A percentile compares a stretch with the other conserved stretches of the same genome.
Evolutionary conservation across 2,797 vertebrate genomes (phyloP).

Genomic region (Eupleurogrammus muticus): DNA sequence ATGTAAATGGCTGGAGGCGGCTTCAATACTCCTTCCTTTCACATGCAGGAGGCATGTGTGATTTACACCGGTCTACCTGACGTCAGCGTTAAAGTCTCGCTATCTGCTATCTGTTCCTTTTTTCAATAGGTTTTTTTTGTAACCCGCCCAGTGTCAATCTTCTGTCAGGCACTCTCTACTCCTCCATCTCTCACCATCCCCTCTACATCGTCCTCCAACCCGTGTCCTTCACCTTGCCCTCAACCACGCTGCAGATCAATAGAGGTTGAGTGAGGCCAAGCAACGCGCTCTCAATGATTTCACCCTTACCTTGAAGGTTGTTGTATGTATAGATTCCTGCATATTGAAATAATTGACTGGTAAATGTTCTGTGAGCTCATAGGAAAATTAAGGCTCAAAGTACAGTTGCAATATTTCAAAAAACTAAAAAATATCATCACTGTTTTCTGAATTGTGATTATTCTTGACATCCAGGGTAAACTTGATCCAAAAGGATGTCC

Average conservation of each 20-base stretch:
- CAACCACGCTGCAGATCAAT: conserved; percentile 72
- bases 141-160: not conserved
- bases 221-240: conserved; percentile 73
- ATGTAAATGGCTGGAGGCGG: conserved; percentile 25
- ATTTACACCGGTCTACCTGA: conserved; percentile 1
- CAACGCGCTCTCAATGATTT: conserved; percentile 61
- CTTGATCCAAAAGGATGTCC: too few species aligned
- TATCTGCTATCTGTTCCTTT: not conserved
- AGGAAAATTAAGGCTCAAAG: conserved; percentile 9
- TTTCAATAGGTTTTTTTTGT: conserved; percentile 10
- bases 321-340: conserved; percentile 37
- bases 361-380: conserved; percentile 4
- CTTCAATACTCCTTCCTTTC: conserved; percentile 5
- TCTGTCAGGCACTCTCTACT: conserved; percentile 13
- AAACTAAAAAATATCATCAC: too few species aligned
- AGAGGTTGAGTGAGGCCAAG: conserved; percentile 63
- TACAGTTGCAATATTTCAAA: not conserved
- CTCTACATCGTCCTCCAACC: conserved; percentile 41
- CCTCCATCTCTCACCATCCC: conserved; percentile 44
- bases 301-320: conserved; percentile 47
- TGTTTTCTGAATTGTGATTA: too few species aligned
- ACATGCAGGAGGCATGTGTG: not conserved
- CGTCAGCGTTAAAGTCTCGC: conserved; percentile 1
- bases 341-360: conserved; percentile 16
- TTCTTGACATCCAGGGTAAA: too few species aligned